Conservation (phyloP, 1,140 invertebrate genomes). For the Lepidurus couesii region DNA sequence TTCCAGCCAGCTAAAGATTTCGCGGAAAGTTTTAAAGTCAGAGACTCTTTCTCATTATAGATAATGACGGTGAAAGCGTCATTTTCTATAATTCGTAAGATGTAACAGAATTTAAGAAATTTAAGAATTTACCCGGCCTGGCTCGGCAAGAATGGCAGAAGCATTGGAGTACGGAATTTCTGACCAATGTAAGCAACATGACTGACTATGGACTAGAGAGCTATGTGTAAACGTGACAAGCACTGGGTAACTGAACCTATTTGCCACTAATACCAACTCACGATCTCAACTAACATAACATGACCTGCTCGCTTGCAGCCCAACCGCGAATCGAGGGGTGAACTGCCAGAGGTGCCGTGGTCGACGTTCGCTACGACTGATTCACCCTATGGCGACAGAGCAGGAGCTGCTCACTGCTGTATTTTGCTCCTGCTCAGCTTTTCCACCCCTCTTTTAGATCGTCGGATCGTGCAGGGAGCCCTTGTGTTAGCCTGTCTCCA, state of each 20-base stretch:
- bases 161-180: constrained; percentile 79
- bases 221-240: neutral
- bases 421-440: constrained; percentile 3
- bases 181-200: constrained; percentile 77
- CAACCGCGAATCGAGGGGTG: constrained; percentile 17
- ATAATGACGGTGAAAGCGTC: constrained; percentile 21
- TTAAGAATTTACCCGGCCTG: neutral
- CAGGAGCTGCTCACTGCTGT: constrained; percentile 13
- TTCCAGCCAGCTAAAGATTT: constrained; percentile 22
- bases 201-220: constrained; percentile 16
- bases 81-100: neutral
- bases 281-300: constrained; percentile 9
- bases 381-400: constrained; percentile 20
- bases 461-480: constrained; percentile 12
- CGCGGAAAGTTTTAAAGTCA: constrained; percentile 17
- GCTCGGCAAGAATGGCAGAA: constrained; percentile 82
- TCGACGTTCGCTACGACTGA: constrained; percentile 13
- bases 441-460: neutral
- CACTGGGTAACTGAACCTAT: constrained; percentile 21
- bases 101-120: neutral
- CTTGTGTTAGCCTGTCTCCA: constrained; percentile 14
- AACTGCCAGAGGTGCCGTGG: constrained; percentile 3
- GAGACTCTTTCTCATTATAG: constrained; percentile 5
- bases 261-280: constrained; percentile 22
- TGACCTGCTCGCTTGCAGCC: constrained; percentile 11